Conservation (phyloP, 2,888 invertebrate genomes). For the Cheilosia soror region DNA sequence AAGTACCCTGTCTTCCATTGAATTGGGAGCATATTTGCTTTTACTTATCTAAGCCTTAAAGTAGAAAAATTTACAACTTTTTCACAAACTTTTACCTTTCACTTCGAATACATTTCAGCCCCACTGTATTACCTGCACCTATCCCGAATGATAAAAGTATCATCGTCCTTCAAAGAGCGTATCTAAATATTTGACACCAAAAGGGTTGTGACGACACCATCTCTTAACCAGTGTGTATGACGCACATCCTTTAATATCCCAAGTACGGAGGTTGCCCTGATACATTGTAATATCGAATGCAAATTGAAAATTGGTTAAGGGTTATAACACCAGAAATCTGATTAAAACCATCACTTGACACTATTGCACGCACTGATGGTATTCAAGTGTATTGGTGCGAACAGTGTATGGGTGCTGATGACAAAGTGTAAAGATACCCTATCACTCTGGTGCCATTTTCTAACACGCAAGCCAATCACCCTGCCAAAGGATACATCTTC, state of each 20-base stretch:
- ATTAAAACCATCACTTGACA: constrained; percentile 70
- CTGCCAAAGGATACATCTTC: constrained; percentile 24
- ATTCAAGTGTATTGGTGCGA: neutral
- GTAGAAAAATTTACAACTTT: neutral
- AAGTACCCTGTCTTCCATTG: no score
- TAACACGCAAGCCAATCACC: constrained; percentile 40
- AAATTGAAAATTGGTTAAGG: constrained; percentile 73
- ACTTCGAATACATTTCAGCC: neutral
- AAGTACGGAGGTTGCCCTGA: constrained; percentile 13
- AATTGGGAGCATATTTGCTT: no score
- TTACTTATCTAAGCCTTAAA: neutral
- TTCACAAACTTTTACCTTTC: no score
- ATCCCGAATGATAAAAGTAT: constrained; percentile 33
- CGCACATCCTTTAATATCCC: constrained; percentile 23
- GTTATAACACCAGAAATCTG: constrained; percentile 70
- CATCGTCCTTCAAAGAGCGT: constrained; percentile 42
- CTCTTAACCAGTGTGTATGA: constrained; percentile 33
- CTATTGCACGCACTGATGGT: constrained; percentile 37
- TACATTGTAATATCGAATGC: constrained; percentile 33
- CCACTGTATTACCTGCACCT: constrained; percentile 20
- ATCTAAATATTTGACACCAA: constrained; percentile 73
- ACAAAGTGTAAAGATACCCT: neutral
- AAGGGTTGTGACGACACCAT: constrained; percentile 60
- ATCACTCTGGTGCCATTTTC: constrained; percentile 7
- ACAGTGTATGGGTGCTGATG: neutral